These are phyloP conservation scores for Seira sanloemensis DNA, from an alignment of 2,888 invertebrate genomes.

Conservation along the genomic window DNA sequence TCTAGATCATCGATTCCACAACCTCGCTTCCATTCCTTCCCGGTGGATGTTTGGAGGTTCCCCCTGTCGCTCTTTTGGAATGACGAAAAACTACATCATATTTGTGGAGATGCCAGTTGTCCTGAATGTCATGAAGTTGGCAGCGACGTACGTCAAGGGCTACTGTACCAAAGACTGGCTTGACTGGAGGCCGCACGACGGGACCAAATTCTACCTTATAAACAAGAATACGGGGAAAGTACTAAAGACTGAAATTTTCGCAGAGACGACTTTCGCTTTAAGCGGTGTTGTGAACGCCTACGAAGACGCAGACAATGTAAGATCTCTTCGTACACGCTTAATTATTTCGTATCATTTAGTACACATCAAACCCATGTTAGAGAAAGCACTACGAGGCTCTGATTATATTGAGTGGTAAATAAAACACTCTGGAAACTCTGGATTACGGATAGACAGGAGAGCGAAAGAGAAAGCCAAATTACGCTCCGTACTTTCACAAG, in stretches of 20 bases:
- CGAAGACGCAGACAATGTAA: conserved; percentile 76
- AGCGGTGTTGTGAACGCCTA: conserved; percentile 78
- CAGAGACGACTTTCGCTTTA: conserved; percentile 77
- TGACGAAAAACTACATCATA: conserved; percentile 78
- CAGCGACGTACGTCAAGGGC: conserved; percentile 75
- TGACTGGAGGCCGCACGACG: conserved; percentile 76
- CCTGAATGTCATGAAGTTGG: conserved; percentile 76
- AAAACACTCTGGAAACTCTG: too few relatives aligned
- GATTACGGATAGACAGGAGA: too few relatives aligned
- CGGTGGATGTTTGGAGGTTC: conserved; percentile 75
- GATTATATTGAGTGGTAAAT: too few relatives aligned
- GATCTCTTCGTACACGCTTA: conserved; percentile 8
- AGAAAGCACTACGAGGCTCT: too few relatives aligned
- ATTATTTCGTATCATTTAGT: too few relatives aligned
- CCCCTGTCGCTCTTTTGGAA: conserved; percentile 78
- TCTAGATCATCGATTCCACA: conserved; percentile 57
- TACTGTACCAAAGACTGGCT: conserved; percentile 76
- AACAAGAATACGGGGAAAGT: conserved; percentile 76
- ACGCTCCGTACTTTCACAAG: too few relatives aligned
- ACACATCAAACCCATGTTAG: too few relatives aligned
- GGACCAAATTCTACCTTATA: conserved; percentile 76
- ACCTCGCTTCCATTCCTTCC: conserved; percentile 74
- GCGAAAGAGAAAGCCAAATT: too few relatives aligned
- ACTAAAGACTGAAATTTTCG: conserved; percentile 74
- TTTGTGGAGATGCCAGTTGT: conserved; percentile 78